phyloP scores from a whole-genome alignment of 2,888 invertebrate species.

The Leptura quadrifasciata region DNA sequence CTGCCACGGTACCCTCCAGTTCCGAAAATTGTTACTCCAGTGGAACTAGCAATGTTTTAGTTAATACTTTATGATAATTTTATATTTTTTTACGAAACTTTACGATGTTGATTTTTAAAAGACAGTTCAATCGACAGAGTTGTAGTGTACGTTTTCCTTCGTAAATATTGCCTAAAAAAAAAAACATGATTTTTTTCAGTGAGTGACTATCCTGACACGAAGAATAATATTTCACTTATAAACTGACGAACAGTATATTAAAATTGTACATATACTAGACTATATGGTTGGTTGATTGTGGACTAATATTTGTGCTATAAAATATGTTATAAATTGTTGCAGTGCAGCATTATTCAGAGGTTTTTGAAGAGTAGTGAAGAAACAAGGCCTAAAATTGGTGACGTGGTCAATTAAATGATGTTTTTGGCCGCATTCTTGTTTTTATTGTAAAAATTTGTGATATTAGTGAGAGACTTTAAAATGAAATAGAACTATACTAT shows the following conservation, averaged over 20 bases:
- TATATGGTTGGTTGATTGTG: conserved; percentile 43
- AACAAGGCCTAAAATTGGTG: conserved; percentile 8
- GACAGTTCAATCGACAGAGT: conserved; percentile 8
- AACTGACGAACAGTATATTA: conserved; percentile 65
- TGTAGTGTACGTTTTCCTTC: conserved; percentile 42
- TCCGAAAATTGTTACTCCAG: background rate
- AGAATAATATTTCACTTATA: conserved; percentile 46
- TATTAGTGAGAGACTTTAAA: conserved; percentile 8
- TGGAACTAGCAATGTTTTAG: background rate
- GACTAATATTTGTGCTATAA: conserved; percentile 53
- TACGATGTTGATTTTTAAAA: background rate
- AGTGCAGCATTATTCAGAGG: conserved; percentile 50
- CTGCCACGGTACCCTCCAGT: background rate
- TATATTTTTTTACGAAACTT: conserved; percentile 10
- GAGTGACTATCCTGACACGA: conserved; percentile 41
- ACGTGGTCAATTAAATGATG: conserved; percentile 7
- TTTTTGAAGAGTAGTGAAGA: conserved; percentile 41
- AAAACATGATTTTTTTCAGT: conserved; percentile 38
- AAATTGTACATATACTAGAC: conserved; percentile 56
- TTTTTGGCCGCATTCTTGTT: background rate
- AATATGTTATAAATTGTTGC: conserved; percentile 56
- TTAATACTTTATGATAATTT: background rate
- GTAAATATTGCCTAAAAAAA: conserved; percentile 27
- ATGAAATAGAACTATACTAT: background rate
- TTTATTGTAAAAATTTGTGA: conserved; percentile 23